Evolutionary conservation across 2,888 invertebrate species (phyloP).

Genomic region (Synanthedon myopaeformis): DNA sequence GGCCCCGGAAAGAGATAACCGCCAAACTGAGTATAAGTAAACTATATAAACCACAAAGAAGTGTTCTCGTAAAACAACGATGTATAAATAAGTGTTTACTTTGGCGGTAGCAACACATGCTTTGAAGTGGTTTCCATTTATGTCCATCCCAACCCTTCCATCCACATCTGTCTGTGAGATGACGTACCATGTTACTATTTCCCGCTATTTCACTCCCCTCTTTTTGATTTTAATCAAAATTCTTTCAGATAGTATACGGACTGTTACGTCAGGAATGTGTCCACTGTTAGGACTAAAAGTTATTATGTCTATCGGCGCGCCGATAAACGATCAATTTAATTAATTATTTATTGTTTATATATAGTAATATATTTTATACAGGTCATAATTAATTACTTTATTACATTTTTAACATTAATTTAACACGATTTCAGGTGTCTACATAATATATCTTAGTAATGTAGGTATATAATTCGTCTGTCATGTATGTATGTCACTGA

Average conservation of each 20-base stretch:
- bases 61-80: slow-evolving; percentile 42
- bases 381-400: no score
- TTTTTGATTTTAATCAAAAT: slow-evolving; percentile 17
- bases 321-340: no score
- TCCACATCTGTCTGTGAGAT: slow-evolving; percentile 41
- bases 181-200: slow-evolving; percentile 18
- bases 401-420: no score
- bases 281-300: background rate
- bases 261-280: background rate
- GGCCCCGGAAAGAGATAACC: background rate
- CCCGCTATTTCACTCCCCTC: slow-evolving; percentile 12
- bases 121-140: slow-evolving; percentile 63
- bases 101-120: slow-evolving; percentile 41
- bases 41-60: slow-evolving; percentile 38
- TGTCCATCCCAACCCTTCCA: slow-evolving; percentile 53
- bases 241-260: slow-evolving; percentile 4
- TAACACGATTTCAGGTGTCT: no score
- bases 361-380: no score
- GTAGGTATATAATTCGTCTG: no score
- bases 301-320: background rate
- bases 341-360: no score
- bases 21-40: slow-evolving; percentile 14
- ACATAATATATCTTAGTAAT: no score
- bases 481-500: no score
- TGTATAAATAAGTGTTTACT: slow-evolving; percentile 57